phyloP scores from a whole-genome alignment of 64 coral and sea anemone genomes.

The Stichodactyla mertensii region DNA sequence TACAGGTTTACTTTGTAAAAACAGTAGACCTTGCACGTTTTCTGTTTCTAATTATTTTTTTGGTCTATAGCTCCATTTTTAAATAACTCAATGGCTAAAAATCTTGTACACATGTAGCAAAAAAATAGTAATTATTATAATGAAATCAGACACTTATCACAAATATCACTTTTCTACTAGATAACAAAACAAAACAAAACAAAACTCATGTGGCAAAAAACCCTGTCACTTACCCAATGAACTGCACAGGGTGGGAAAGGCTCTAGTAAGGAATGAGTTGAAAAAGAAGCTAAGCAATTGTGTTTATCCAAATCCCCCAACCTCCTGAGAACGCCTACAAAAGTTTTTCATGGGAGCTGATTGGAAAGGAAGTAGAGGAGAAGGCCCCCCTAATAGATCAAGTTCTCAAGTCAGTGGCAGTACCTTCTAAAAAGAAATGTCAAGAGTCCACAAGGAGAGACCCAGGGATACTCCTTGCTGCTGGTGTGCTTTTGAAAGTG shows the following conservation, averaged over 20 bases:
- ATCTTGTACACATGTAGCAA: too few species aligned
- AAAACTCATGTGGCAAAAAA: background rate
- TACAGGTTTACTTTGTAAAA: too few species aligned
- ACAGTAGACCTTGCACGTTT: too few species aligned
- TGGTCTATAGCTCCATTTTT: too few species aligned
- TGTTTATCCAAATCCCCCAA: too few species aligned
- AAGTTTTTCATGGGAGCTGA: conserved; percentile 26
- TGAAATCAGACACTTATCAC: background rate
- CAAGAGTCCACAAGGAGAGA: background rate
- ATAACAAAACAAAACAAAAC: background rate
- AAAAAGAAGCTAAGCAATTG: conserved; percentile 30
- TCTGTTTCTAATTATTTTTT: too few species aligned
- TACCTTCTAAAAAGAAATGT: background rate
- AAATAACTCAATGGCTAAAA: too few species aligned
- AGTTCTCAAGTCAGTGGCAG: background rate
- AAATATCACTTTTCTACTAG: background rate
- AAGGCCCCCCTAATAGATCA: conserved; percentile 23
- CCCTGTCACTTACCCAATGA: too few species aligned
- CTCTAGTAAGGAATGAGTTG: background rate
- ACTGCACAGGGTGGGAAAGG: too few species aligned
- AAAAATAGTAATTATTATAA: too few species aligned
- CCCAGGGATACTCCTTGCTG: conserved; percentile 20
- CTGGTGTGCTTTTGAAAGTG: conserved; percentile 11
- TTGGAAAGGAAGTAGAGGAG: conserved; percentile 28
- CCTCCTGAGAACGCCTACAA: conserved; percentile 3